phyloP scores from a whole-genome alignment of 2,797 vertebrate species.

The Synanceia verrucosa region DNA sequence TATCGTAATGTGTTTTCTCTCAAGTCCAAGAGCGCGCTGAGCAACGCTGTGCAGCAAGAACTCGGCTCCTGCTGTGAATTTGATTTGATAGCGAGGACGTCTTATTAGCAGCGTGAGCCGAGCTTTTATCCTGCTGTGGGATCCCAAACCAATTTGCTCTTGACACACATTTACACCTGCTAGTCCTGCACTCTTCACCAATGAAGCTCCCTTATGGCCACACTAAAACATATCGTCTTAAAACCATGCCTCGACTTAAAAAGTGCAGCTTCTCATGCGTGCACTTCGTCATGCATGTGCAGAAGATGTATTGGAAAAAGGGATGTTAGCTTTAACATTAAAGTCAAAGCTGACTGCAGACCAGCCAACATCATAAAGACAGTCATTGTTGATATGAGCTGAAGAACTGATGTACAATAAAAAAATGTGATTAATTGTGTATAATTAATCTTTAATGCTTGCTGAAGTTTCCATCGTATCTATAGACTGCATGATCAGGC shows the following conservation, averaged over 20 bases:
- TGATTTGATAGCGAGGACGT: constrained; percentile 58
- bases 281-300: not conserved
- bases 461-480: not conserved
- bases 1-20: constrained; percentile 58
- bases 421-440: too few relatives aligned
- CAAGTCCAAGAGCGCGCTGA: constrained; percentile 32
- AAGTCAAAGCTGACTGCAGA: too few relatives aligned
- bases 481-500: not conserved
- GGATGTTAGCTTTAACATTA: too few relatives aligned
- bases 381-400: too few relatives aligned
- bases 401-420: too few relatives aligned
- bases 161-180: constrained; percentile 58
- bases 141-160: constrained; percentile 56
- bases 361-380: too few relatives aligned
- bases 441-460: not conserved
- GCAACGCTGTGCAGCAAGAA: constrained; percentile 37
- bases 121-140: constrained; percentile 51
- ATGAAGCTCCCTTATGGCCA: constrained; percentile 31
- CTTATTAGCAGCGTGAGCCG: constrained; percentile 44
- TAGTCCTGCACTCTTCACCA: constrained; percentile 16
- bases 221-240: constrained; percentile 15
- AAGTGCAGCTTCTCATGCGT: not conserved
- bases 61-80: constrained; percentile 62
- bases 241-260: constrained; percentile 7
- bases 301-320: too few relatives aligned